These are phyloP conservation scores for Andrena flavipes DNA, from an alignment of 2,888 invertebrate genomes.

Conservation along the genomic window DNA sequence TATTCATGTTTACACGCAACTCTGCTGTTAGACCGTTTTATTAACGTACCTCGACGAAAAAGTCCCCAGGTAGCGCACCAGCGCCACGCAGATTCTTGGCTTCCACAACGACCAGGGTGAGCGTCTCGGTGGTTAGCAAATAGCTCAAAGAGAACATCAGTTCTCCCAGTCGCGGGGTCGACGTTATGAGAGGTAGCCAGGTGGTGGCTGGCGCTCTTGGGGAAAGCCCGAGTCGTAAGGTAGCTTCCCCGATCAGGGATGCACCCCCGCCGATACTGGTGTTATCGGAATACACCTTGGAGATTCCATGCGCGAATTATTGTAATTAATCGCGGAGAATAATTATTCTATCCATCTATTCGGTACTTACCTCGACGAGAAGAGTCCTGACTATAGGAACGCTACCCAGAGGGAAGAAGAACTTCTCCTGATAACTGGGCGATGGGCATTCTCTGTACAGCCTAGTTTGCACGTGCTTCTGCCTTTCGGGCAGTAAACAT, in stretches of 20 bases:
- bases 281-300: conserved; percentile 80
- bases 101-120: conserved; percentile 92
- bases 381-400: conserved; percentile 78
- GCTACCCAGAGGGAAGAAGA: conserved; percentile 86
- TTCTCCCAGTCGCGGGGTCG: conserved; percentile 90
- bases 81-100: conserved; percentile 90
- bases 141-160: conserved; percentile 93
- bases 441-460: conserved; percentile 89
- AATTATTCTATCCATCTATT: background rate
- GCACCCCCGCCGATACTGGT: conserved; percentile 73
- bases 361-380: conserved; percentile 77
- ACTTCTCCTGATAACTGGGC: conserved; percentile 92
- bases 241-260: conserved; percentile 80
- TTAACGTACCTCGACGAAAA: conserved; percentile 90
- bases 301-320: background rate
- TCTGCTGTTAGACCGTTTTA: background rate
- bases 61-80: conserved; percentile 87
- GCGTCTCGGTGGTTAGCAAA: conserved; percentile 92
- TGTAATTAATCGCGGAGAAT: background rate
- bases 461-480: conserved; percentile 89
- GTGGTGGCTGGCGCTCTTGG: conserved; percentile 89
- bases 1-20: background rate
- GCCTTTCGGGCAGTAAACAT: conserved; percentile 90
- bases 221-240: conserved; percentile 77
- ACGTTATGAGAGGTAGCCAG: conserved; percentile 92